Base-by-base conservation (phyloP, 2,888 invertebrate species). In the Ernsta delagoae region DNA sequence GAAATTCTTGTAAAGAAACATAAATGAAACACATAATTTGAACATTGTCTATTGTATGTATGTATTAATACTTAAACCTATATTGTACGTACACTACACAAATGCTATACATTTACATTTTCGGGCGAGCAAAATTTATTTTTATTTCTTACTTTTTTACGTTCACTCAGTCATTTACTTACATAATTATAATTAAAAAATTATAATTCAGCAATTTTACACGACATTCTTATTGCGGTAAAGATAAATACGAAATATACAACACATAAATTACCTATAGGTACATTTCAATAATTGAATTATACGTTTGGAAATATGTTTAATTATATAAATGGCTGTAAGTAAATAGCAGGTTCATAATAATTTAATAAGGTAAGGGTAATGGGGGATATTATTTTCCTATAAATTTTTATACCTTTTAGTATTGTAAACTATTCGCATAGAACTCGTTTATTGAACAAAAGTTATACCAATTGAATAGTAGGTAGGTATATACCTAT, bases 21-120 rank as follows among this genome's bases (percentile, higher is more conserved):
- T 63, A 50, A 83, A 89, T 85, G 74, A 91, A 91, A 90, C 84
- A 71, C 75, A 67, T 53, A 12, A 62, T 24, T 83, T 6, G 89
- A 92, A 92, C 92, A 92, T 90, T 90, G 88, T 88, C 90, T 92
- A 92, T 91, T 89, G 89, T 88, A 87, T 86, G 84, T 88, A 87
- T 87, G 81, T 88, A 86, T 88, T 88, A 90, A 88, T 88, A 86
- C 90, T 90, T 92, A 79, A 70, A 68, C 78, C 81, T 85, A 86
- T 75, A 82, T 78, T 81, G 84, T 84, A 83, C 77, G 84, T 84
- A 83, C 77, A 80, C 81, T 85, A 84, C 75, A 81, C 77, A 75
- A 78, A 78, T 80, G 83, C 85, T 86, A 83, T 84, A 86, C 80
- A 80, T 76, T 77, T 74, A 54, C 59, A 59, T 39, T 60, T 79